Base-by-base conservation (phyloP, 2,797 vertebrate species). In the Schizothorax lantsangensis region DNA sequence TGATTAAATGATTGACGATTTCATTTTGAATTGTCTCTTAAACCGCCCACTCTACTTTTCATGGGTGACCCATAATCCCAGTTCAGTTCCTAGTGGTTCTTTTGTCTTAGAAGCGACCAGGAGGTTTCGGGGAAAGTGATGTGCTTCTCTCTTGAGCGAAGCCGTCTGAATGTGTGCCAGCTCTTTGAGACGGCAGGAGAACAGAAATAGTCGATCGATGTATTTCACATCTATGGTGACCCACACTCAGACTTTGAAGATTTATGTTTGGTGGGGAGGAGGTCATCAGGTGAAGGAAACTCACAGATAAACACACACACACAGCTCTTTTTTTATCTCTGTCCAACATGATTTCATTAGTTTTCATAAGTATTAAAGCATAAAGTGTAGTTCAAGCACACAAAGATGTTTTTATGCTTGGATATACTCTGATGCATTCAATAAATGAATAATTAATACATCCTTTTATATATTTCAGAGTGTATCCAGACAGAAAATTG, bases 141-240 rank as follows among this genome's bases (percentile, higher is more conserved):
- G 72, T n/a, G 75, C 45, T 30, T 43, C 33, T 72, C 78, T 79
- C 54, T 75, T 75, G 45, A 78, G 84, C 89, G 83, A 84, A 91
- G 92, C 88, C 90, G 91, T 90, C 90, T 84, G 78, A 83, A 88
- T 90, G 89, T 85, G 87, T 84, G 86, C 64, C 87, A 88, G 81
- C 54, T 79, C 33, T 86, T 85, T 85, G 52, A 74, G 64, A 84
- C 84, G 19, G 85, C 77, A 79, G 59, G 59, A 90, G 88, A 92
- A 94, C 94, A 93, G 92, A 95, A 95, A 95, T 95, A 95, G 92
- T 89, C 33, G 82, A 94, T 93, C 92, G 90, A 93, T 93, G 93
- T 91, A 93, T 78, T 82, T 64, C 66, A 81, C 72, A 88, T 54
- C 83, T 62, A 47, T 14, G 10, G 23, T 26, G 73, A 81, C 86